Evolutionary conservation across 2,797 vertebrate genomes (phyloP), one percentile per base, ranked within the genome.

Genomic region (Borostomias antarcticus): DNA sequence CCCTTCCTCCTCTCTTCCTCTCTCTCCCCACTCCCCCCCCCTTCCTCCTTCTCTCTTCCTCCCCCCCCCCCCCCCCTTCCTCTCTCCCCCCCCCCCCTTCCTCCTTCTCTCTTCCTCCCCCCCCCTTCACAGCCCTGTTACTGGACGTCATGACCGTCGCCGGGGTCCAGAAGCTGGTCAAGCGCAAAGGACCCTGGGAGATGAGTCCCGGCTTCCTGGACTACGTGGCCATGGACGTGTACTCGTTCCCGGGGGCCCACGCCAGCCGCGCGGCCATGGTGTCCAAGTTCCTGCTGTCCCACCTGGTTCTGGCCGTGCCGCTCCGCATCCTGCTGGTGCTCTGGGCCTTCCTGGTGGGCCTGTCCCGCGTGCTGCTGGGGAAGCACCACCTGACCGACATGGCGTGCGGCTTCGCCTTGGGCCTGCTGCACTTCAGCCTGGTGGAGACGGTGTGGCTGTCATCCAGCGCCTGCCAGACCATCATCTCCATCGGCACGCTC

Each of bases 401-500:
- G 79, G 72, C 93, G 54, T 97, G 94, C 0, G 96, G 97, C 68
- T 98, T 98, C 3, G 81, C 91, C 0, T 92, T 97, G 0, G 97
- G 97, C 75, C 90, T 96, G 83, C 80, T 98, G 59, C 95, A 98
- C 85, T 98, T 96, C 77, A 93, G 93, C 83, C 85, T 99, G 81
- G 94, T 98, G 91, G 96, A 99, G 91, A 77, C 93, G 0, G 91
- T 98, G 79, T 99, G 96, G 97, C 93, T 98, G 73, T 94, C 96
- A 0, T 98, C 97, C 30, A 94, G 91, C 81, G 93, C 94, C 8
- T 99, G 97, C 73, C 97, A 98, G 87, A 94, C 93, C 84, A 86
- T 99, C 66, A 95, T 96, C 84, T 96, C 95, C 0, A 94, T 96
- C 69, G 93, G 95, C 88, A 93, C 88, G 1, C 68, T 93, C 74